phyloP scores from a whole-genome alignment of 2,113 vertebrate genomes.

The Ahaetulla prasina region DNA sequence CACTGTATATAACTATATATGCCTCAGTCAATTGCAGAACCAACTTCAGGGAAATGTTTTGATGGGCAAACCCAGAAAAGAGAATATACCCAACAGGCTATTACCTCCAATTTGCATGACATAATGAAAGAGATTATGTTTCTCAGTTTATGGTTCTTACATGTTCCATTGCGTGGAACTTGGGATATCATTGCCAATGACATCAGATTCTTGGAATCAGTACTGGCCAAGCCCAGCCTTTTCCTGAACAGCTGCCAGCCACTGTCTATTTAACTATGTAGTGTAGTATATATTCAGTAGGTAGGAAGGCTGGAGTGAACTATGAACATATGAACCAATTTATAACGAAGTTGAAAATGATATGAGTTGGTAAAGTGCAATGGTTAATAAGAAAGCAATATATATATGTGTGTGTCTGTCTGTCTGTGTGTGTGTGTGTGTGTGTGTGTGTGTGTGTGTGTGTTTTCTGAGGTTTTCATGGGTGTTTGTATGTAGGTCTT shows the following conservation, averaged over 20 bases:
- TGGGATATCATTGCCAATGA: not conserved
- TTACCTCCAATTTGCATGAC: not conserved
- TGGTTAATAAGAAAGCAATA: not conserved
- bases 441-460: too few relatives aligned
- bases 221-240: not conserved
- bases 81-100: not conserved
- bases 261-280: not conserved
- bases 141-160: not conserved
- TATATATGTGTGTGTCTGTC: too few relatives aligned
- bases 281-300: not conserved
- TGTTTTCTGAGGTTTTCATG: too few relatives aligned
- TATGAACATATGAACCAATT: not conserved
- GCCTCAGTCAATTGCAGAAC: not conserved
- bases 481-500: too few relatives aligned
- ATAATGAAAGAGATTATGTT: not conserved
- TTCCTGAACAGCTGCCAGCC: not conserved
- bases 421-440: too few relatives aligned
- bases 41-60: not conserved
- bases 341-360: not conserved
- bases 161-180: not conserved
- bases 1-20: not conserved
- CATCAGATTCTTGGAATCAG: not conserved
- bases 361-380: not conserved
- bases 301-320: not conserved
- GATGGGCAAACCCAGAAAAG: not conserved